Evolutionary conservation across 1,140 invertebrate genomes (phyloP).

Genomic region (Lucilia sericata): DNA sequence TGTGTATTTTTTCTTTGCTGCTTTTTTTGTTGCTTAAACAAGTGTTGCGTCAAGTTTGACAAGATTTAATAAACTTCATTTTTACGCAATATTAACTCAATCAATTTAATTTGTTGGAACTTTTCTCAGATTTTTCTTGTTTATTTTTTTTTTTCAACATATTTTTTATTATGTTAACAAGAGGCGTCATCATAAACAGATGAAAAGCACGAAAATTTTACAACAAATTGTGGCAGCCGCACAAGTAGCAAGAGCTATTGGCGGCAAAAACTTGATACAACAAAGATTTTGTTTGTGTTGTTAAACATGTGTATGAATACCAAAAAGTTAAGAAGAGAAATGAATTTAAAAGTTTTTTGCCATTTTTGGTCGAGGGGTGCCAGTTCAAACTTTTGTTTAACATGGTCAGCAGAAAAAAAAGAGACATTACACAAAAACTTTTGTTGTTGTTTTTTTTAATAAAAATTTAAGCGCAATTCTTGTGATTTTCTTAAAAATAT

Average conservation of each 20-base stretch:
- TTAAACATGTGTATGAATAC: not conserved
- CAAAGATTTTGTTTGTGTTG: not conserved
- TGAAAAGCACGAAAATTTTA: too few relatives aligned
- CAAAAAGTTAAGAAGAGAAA: not conserved
- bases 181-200: conserved; percentile 7
- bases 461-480: not conserved
- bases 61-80: conserved; percentile 40
- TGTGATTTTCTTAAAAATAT: not conserved
- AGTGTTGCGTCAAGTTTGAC: conserved; percentile 37
- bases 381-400: not conserved
- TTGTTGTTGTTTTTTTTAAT: not conserved
- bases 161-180: conserved; percentile 24
- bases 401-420: not conserved
- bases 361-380: too few relatives aligned
- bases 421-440: not conserved
- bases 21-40: not conserved
- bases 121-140: conserved; percentile 11
- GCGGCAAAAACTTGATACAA: too few relatives aligned
- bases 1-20: not conserved
- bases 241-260: too few relatives aligned
- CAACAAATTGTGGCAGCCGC: not conserved
- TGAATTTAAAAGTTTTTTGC: not conserved
- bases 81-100: conserved; percentile 47
- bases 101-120: conserved; percentile 43
- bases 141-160: not conserved